Base-by-base conservation (phyloP, 1,140 invertebrate species). In the Diachasma alloeum region DNA sequence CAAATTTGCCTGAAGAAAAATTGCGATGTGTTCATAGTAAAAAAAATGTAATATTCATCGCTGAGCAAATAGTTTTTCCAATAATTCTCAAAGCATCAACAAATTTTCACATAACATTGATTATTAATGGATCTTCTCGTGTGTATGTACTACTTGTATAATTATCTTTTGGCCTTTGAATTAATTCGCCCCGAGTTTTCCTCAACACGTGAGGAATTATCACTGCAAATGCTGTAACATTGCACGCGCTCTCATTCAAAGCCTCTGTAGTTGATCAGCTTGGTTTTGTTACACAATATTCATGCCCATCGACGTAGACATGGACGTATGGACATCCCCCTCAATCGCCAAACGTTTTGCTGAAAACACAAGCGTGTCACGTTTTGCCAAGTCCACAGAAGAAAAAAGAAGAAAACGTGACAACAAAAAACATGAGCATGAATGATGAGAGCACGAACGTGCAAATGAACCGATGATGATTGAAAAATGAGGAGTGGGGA, bases 191-290 rank as follows among this genome's bases (percentile, higher is more conserved):
- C 31, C 36, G 26, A 42, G 56, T 63, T 73, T 59, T 59, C 13
- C 19, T 59, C 13, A 26, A 73, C 72, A 59, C 37, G 72, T 59
- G 72, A 59, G 53, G 72, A 42, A 73, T 73, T 73, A 73, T 63
- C 53, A 63, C 37, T 22, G 26, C 48, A 53, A 31, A 73, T 73
- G 72, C 36, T 73, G 53, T 73, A 73, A 73, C 72, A 36, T 36
- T 53, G 53, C 72, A 73, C 72, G 72, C 53, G 72, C 53, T 59
- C 53, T 42, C 70, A 72, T 71, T 31, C 17, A 71, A 37, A 37
- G 15, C 37, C 53, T 37, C 24, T 63, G 8, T 11, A 63, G 15
- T 63, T 17, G 15, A 73, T 63, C 26, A 73, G 19, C 19, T 63
- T 5, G 19, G 11, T 63, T 31, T 63, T 73, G 31, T 73, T 73